Conservation (phyloP, 2,797 vertebrate species). For the Cryptoprocta ferox region DNA sequence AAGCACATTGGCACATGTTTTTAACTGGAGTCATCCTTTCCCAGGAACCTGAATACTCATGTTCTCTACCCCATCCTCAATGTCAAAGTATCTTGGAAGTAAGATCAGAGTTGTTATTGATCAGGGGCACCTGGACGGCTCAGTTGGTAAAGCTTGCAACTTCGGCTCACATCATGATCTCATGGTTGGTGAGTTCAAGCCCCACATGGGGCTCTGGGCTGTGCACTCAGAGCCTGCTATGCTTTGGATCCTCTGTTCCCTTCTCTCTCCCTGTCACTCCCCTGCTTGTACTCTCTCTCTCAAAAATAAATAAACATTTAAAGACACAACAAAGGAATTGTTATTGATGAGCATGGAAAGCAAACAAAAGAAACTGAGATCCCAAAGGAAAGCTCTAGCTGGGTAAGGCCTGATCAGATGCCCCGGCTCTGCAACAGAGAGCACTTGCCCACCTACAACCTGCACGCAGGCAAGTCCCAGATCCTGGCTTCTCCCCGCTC, state of each 20-base stretch:
- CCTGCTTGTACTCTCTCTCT: no score
- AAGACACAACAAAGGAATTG: neutral
- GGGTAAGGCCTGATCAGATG: neutral
- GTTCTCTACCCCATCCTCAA: neutral
- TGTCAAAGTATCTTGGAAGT: neutral
- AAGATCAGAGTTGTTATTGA: constrained; percentile 5
- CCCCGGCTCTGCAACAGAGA: neutral
- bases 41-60: neutral
- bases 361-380: constrained; percentile 44
- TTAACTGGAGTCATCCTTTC: neutral
- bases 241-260: no score
- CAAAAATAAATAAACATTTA: no score
- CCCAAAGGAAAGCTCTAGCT: neutral
- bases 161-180: no score
- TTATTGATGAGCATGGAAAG: neutral
- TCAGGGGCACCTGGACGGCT: no score
- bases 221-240: no score
- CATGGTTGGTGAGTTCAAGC: no score
- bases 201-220: no score
- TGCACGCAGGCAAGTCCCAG: accelerated
- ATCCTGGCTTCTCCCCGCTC: no score
- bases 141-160: no score
- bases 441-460: neutral
- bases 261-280: no score
- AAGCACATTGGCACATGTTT: neutral